Conservation (phyloP, 2,797 vertebrate species). For the Eospalax fontanierii region DNA sequence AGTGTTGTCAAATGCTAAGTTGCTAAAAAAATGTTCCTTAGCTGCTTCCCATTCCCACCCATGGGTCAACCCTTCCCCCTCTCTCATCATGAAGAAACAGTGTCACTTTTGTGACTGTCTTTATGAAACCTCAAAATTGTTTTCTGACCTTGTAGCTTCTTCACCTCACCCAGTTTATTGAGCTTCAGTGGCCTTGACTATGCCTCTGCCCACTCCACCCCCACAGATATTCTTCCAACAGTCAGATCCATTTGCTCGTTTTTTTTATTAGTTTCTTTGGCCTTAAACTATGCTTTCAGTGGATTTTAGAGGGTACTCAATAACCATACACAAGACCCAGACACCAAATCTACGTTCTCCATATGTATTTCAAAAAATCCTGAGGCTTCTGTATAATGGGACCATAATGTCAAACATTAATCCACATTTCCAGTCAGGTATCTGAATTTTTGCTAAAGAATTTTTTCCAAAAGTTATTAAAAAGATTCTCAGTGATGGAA, state of each 20-base stretch:
- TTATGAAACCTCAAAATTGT: neutral
- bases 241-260: neutral
- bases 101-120: neutral
- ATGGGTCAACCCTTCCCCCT: neutral
- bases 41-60: no score
- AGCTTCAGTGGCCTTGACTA: neutral
- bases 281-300: neutral
- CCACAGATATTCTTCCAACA: neutral
- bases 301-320: neutral
- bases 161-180: neutral
- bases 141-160: neutral
- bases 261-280: slow-evolving; percentile 15
- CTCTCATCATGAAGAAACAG: neutral
- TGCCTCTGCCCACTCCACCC: no score
- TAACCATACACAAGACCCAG: neutral
- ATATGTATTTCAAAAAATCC: neutral
- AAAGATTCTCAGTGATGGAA: neutral
- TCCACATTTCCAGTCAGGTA: neutral
- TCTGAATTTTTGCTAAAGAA: neutral
- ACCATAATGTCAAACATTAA: neutral
- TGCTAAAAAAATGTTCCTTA: neutral
- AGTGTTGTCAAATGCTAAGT: neutral
- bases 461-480: neutral
- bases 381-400: neutral
- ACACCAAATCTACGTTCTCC: neutral